A percentile compares a stretch with the other conserved stretches of the same genome.
Evolutionary conservation across 2,113 vertebrate species (phyloP).

Genomic region (Crypturellus undulatus): DNA sequence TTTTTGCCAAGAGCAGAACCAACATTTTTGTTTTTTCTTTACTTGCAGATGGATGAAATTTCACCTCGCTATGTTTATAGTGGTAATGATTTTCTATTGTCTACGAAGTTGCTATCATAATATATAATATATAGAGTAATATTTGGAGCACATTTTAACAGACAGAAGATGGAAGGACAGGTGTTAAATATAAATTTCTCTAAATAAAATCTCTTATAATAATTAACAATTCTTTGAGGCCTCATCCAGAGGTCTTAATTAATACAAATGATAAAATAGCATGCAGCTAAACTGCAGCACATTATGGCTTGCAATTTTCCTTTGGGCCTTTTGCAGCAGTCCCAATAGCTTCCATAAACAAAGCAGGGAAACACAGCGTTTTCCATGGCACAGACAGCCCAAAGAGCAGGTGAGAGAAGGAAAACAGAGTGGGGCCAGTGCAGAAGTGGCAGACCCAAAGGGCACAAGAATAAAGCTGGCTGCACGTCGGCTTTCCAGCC

Average conservation of each 20-base stretch:
- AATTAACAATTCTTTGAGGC: not conserved
- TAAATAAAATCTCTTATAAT: not conserved
- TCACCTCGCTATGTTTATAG: not conserved
- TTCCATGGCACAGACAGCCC: fast-evolving
- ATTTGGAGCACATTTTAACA: not conserved
- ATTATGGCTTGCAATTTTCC: not conserved
- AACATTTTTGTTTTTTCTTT: not conserved
- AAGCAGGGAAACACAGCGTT: fast-evolving
- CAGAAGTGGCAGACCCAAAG: not conserved
- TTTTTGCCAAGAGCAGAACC: not conserved
- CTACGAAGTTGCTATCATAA: not conserved
- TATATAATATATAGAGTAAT: not conserved
- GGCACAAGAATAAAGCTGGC: not conserved
- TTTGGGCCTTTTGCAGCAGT: not conserved
- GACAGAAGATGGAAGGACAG: not conserved
- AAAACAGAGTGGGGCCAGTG: not conserved
- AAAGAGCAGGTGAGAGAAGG: not conserved
- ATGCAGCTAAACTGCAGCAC: fast-evolving
- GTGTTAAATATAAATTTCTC: not conserved
- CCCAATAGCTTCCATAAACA: fast-evolving
- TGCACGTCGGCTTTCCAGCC: not conserved
- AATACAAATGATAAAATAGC: fast-evolving
- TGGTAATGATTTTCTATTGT: not conserved
- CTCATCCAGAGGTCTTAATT: not conserved
- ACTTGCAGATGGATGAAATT: not conserved